Base-by-base conservation (phyloP, 2,113 vertebrate species). In the Falco punctatus region DNA sequence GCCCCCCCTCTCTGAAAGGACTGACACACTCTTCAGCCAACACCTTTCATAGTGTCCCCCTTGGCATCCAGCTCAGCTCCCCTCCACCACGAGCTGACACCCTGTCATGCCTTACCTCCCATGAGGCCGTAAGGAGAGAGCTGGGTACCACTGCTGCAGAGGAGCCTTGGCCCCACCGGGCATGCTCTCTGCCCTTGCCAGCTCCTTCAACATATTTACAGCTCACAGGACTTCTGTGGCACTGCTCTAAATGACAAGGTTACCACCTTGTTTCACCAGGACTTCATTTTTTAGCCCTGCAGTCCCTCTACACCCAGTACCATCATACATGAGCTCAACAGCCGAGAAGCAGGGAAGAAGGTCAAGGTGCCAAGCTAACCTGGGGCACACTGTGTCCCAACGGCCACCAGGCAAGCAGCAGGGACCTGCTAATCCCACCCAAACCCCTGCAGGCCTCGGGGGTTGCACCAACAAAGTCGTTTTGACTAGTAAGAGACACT, bases 331-430 rank as follows among this genome's bases (percentile, higher is more conserved):
- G 13, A 86, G 26, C 42, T 71, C 3, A 2, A 52, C 55, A 92
- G 52, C 59, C 38, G 30, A 59, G 48, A 84, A 52, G 23, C 19
- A 28, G 23, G 15, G 18, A 51, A 67, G 38, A 65, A 35, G 28
- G 58, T 7, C 8, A 13, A 74, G 5, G 5, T 51, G 40, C 24
- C 72, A 54, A 54, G 62, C 35, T 16, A 67, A 22, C 65, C 58
- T 54, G 49, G 61, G 61, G 8, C 33, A 42, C 21, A 5, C 14
- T 51, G 35, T 64, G 28, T 30, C 22, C 46, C 16, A 15, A 44
- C 4, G 49, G 59, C 58, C 40, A 35, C 18, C 2, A 0, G 12
- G 10, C 2, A 0, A 72, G 81, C 8, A 65, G n/a, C 0, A 0
- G 5, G 42, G 23, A 61, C 13, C 28, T 4, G 2, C 6, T 75